Base-by-base conservation (phyloP, 2,888 invertebrate genomes). In the Caenorhabditis sp. region DNA sequence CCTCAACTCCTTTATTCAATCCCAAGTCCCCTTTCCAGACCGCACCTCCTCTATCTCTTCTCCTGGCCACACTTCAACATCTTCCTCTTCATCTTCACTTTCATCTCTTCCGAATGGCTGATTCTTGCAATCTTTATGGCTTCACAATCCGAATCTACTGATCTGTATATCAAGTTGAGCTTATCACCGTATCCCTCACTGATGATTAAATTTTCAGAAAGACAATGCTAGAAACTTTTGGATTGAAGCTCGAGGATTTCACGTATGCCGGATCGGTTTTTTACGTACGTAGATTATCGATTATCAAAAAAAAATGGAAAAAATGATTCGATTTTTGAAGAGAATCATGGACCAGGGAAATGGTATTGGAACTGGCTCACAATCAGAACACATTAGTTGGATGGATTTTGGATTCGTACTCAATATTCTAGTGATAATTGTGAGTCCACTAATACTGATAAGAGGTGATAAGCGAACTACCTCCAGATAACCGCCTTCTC, bases 181-280 rank as follows among this genome's bases (percentile, higher is more conserved):
- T 37, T 37, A 24, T 37, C 24, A 18, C 20, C 15, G 35, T n/a
- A 13, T 22, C 13, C 11, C 4, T 32, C 32, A 32, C 32, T 32
- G 32, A 32, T 32, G 9, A 32, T n/a, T n/a, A n/a, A n/a, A n/a
- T 65, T 76, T 76, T 26, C 67, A 68, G 76, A 24, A 53, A 68
- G 8, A 71, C 37, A 44, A 68, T 76, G 61, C 44, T 51, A 2
- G n/a, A 20, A 20, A 62, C 53, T 5, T 71, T 55, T 20, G 40
- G 53, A 6, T 32, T 71, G 20, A 20, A 13, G 15, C 13, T 20
- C 1, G 2, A 15, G 1, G 70, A 71, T 13, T 71, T 62, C n/a
- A 62, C 62, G 3, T 71, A 71, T 44, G 70, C 70, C 0, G 47
- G 40, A 2, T 62, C 70, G 8, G 15, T 71, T 3, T 71, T 71